These are phyloP conservation scores for Ochropleura plecta DNA, from an alignment of 2,888 invertebrate genomes.

Conservation along the genomic window DNA sequence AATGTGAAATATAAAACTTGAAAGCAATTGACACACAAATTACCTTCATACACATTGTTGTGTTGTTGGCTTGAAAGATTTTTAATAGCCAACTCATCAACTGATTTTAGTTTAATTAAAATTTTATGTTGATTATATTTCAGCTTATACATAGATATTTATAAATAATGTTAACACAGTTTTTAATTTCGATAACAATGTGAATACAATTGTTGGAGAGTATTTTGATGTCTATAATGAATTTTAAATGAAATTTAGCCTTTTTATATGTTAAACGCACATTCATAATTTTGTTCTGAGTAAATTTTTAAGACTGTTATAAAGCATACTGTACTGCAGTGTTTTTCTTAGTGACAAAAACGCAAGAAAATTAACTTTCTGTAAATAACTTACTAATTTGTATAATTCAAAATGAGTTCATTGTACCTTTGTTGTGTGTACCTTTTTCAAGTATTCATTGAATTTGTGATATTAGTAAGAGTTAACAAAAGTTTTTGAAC, in stretches of 20 bases:
- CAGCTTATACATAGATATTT: neutral
- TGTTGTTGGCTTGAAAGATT: neutral
- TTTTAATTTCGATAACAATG: constrained; percentile 23
- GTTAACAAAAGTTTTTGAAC: neutral
- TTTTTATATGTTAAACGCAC: neutral
- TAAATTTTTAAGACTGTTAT: neutral
- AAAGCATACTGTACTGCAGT: neutral
- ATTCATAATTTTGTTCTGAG: neutral
- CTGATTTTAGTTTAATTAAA: neutral
- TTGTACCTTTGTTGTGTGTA: no score
- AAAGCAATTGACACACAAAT: neutral
- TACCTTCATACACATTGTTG: neutral
- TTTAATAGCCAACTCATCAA: neutral
- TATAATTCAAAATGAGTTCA: no score
- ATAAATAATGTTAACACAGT: constrained; percentile 22
- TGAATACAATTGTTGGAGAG: no score
- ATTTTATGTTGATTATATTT: neutral
- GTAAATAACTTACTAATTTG: no score
- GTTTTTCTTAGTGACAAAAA: neutral
- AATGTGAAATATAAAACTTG: neutral
- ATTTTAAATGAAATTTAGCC: neutral
- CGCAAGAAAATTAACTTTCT: neutral
- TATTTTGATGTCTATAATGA: no score
- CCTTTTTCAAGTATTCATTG: neutral
- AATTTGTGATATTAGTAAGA: constrained; percentile 30